Conservation (phyloP, 2,888 invertebrate genomes). For the Pasiphila rectangulata region DNA sequence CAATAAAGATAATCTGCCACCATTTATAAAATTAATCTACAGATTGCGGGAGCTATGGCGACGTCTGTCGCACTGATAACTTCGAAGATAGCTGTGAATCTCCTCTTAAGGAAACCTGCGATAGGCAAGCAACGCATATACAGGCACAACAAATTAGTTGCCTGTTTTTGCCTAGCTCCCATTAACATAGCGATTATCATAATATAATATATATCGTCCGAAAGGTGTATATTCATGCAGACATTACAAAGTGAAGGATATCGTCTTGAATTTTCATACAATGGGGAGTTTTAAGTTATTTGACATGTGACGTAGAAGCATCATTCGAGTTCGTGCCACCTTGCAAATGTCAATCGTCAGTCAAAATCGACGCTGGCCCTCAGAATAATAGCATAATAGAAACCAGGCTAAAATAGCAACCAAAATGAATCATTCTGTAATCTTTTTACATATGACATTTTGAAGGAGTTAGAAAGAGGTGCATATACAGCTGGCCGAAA, state of each 20-base stretch:
- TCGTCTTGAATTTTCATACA: constrained; percentile 1
- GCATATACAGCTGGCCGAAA: too few species aligned
- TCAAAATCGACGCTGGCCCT: background rate
- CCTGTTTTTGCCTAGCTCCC: constrained; percentile 5
- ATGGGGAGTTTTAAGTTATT: background rate
- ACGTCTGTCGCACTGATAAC: constrained; percentile 1
- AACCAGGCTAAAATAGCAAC: too few species aligned
- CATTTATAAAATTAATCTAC: constrained; percentile 1
- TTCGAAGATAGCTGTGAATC: constrained; percentile 5
- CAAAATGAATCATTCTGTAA: too few species aligned
- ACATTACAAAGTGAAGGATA: background rate
- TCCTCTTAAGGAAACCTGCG: constrained; percentile 6
- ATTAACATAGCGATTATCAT: constrained; percentile 12
- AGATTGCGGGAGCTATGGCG: background rate
- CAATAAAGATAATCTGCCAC: background rate
- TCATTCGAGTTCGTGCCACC: constrained; percentile 39
- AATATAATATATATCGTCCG: constrained; percentile 1
- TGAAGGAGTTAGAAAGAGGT: too few species aligned
- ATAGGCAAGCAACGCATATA: constrained; percentile 7
- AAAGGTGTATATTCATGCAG: background rate
- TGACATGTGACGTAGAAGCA: background rate
- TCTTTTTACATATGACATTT: too few species aligned
- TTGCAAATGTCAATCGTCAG: constrained; percentile 46
- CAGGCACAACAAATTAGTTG: constrained; percentile 16
- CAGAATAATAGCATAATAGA: background rate